Conservation (phyloP, 2,888 invertebrate genomes). For the Melolontha melolontha region DNA sequence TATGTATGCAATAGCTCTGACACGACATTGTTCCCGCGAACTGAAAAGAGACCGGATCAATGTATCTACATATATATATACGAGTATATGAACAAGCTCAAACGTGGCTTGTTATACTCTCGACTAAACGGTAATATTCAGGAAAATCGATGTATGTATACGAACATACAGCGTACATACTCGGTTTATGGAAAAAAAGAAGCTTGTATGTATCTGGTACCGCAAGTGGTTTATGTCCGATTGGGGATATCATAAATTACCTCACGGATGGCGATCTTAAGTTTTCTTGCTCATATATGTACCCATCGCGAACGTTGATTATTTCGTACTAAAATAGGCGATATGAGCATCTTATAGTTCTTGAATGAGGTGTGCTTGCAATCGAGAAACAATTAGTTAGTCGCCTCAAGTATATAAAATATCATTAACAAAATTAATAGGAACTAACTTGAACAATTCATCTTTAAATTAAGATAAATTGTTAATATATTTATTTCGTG, state of each 20-base stretch:
- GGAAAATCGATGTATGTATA: conserved; percentile 31
- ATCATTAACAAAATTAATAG: too few species aligned
- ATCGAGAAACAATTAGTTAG: conserved; percentile 2
- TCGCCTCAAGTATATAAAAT: too few species aligned
- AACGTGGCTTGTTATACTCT: conserved; percentile 25
- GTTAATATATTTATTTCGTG: too few species aligned
- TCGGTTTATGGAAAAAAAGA: conserved; percentile 29
- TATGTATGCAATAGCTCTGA: conserved; percentile 31
- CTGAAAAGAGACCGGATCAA: conserved; percentile 24
- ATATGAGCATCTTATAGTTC: conserved; percentile 18
- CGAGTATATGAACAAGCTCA: conserved; percentile 11
- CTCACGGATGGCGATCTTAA: conserved; percentile 31
- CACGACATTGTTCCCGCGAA: conserved; percentile 33
- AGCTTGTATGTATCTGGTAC: conserved; percentile 35
- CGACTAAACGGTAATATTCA: conserved; percentile 33
- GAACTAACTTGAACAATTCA: too few species aligned
- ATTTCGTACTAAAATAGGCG: conserved; percentile 32
- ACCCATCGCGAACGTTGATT: conserved; percentile 29
- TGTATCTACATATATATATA: conserved; percentile 9
- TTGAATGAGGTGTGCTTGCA: conserved; percentile 24
- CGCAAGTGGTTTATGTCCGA: conserved; percentile 31
- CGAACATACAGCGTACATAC: conserved; percentile 2
- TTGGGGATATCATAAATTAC: conserved; percentile 29
- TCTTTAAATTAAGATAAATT: too few species aligned
- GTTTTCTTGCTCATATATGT: conserved; percentile 34